phyloP scores from a whole-genome alignment of 2,888 invertebrate species.

The Polyommatus iphigenia region DNA sequence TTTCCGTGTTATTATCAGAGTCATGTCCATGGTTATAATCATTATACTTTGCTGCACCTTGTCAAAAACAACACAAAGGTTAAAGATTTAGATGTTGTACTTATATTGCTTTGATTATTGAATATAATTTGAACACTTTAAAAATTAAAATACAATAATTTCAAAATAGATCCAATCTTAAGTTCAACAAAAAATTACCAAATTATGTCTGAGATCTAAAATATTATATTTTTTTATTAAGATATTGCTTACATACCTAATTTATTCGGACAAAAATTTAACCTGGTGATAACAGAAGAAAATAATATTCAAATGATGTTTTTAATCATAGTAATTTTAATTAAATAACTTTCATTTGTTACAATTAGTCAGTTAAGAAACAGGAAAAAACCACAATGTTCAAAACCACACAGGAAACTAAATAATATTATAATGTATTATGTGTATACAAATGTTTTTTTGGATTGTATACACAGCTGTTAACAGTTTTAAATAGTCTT shows the following conservation, averaged over 20 bases:
- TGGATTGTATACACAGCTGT: not conserved
- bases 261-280: not conserved
- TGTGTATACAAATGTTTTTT: not conserved
- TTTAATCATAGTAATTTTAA: not conserved
- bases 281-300: not conserved
- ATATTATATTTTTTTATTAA: not conserved
- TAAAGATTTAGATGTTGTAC: not conserved
- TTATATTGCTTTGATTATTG: not conserved
- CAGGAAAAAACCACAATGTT: not conserved
- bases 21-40: constrained; percentile 64
- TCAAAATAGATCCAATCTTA: not conserved
- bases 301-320: constrained; percentile 7
- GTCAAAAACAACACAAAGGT: constrained; percentile 34
- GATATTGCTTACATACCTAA: not conserved
- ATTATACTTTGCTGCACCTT: constrained; percentile 58
- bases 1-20: constrained; percentile 56
- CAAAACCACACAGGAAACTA: constrained; percentile 2
- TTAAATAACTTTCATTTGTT: not conserved
- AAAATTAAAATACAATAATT: not conserved
- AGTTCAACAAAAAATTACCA: not conserved
- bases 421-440: not conserved
- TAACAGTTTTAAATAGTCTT: not conserved
- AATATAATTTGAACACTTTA: not conserved
- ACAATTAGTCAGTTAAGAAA: not conserved
- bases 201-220: not conserved